Percentiles rank a stretch among this genome's conserved stretches.
Evolutionary conservation across 2,797 vertebrate species (phyloP).

Genomic region (Euphonia xanthogaster): DNA sequence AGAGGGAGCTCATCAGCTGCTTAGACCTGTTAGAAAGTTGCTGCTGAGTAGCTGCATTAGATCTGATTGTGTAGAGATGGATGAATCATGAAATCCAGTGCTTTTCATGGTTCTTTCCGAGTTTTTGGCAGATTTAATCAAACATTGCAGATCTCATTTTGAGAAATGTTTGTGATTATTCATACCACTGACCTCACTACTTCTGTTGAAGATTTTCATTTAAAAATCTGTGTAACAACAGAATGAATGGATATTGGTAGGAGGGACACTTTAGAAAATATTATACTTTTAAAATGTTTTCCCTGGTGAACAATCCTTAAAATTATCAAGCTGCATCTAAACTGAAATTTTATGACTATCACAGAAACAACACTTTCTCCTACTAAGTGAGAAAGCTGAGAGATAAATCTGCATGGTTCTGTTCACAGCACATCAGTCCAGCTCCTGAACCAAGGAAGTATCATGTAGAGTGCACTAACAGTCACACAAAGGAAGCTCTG

Average conservation of each 20-base stretch:
- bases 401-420: background rate
- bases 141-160: background rate
- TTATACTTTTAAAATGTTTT: background rate
- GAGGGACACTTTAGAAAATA: background rate
- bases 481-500: background rate
- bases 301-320: background rate
- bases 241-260: background rate
- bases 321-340: background rate
- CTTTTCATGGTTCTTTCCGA: background rate
- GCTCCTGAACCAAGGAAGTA: background rate
- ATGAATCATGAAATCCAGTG: background rate
- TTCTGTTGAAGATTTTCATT: background rate
- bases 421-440: background rate
- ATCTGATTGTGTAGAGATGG: background rate
- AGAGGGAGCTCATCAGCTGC: background rate
- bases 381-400: background rate
- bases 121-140: background rate
- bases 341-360: background rate
- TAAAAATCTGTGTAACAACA: background rate
- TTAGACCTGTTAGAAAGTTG: background rate
- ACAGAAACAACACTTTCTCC: background rate
- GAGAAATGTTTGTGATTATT: background rate
- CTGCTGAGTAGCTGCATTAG: background rate
- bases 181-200: background rate
- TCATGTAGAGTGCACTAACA: background rate